Evolutionary conservation across 2,888 invertebrate species (phyloP).

Genomic region (Apomyelois bistriatella): DNA sequence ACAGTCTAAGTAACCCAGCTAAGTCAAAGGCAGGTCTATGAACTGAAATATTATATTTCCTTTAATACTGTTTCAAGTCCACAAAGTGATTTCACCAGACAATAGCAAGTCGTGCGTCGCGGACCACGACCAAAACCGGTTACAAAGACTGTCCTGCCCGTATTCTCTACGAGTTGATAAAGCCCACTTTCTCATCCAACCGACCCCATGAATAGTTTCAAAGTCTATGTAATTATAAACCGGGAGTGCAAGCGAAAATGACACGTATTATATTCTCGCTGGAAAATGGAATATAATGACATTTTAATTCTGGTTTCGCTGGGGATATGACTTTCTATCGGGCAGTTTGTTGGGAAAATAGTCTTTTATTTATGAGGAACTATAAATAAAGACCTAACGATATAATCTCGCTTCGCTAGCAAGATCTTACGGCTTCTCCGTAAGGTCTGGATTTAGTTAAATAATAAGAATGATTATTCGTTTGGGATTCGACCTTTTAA

Average conservation of each 20-base stretch:
- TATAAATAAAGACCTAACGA: too few species aligned
- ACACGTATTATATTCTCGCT: slow-evolving; percentile 19
- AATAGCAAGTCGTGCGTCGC: slow-evolving; percentile 57
- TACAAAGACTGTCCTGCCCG: slow-evolving; percentile 30
- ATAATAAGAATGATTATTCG: too few species aligned
- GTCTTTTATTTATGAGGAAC: not conserved
- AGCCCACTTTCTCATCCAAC: slow-evolving; percentile 38
- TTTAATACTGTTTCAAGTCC: slow-evolving; percentile 19
- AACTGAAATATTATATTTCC: slow-evolving; percentile 13
- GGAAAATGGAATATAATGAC: not conserved
- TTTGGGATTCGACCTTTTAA: not conserved
- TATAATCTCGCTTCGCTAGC: too few species aligned
- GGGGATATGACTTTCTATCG: slow-evolving; percentile 11
- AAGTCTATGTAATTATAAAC: slow-evolving; percentile 26
- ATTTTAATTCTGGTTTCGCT: slow-evolving; percentile 5
- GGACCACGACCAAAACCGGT: slow-evolving; percentile 59
- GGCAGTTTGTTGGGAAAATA: not conserved
- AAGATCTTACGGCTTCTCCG: too few species aligned
- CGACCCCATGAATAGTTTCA: slow-evolving; percentile 21
- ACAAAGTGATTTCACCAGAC: slow-evolving; percentile 54
- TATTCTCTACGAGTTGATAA: slow-evolving; percentile 28
- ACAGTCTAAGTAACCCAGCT: not conserved
- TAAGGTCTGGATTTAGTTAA: too few species aligned
- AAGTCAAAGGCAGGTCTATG: slow-evolving; percentile 1
- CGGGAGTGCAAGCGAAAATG: slow-evolving; percentile 29